Percentiles rank a stretch among this genome's conserved stretches.
Evolutionary conservation across 2,888 invertebrate genomes (phyloP).

Genomic region (Cabera pusaria): DNA sequence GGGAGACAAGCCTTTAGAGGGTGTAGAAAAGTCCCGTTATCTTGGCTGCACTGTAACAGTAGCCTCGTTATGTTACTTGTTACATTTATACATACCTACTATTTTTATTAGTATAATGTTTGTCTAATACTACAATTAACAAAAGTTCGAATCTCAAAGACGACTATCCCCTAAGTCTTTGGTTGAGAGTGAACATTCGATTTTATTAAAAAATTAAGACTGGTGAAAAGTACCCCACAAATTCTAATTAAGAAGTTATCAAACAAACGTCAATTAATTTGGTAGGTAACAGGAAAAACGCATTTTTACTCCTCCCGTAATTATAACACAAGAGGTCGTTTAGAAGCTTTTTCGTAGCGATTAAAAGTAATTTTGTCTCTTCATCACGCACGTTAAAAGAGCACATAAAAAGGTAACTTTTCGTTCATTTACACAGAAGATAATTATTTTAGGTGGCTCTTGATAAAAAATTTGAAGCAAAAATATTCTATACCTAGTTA

Average conservation of each 20-base stretch:
- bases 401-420: conserved; percentile 16
- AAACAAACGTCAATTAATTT: conserved; percentile 16
- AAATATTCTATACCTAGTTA: too few species aligned
- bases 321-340: conserved; percentile 21
- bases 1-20: too few species aligned
- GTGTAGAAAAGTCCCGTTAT: too few species aligned
- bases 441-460: conserved; percentile 2
- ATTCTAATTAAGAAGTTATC: conserved; percentile 6
- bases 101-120: too few species aligned
- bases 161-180: too few species aligned
- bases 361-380: conserved; percentile 23
- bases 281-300: conserved; percentile 15
- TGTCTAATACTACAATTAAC: too few species aligned
- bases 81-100: too few species aligned
- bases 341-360: conserved; percentile 22
- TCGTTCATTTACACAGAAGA: conserved; percentile 6
- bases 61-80: too few species aligned
- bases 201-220: too few species aligned
- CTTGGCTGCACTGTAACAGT: too few species aligned
- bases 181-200: too few species aligned
- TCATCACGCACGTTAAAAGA: conserved; percentile 12
- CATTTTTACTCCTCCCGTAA: conserved; percentile 14
- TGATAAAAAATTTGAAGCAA: not conserved
- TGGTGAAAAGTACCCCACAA: not conserved
- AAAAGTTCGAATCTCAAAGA: too few species aligned